Evolutionary conservation across 2,797 vertebrate genomes (phyloP).

Genomic region (Erethizon dorsatum): DNA sequence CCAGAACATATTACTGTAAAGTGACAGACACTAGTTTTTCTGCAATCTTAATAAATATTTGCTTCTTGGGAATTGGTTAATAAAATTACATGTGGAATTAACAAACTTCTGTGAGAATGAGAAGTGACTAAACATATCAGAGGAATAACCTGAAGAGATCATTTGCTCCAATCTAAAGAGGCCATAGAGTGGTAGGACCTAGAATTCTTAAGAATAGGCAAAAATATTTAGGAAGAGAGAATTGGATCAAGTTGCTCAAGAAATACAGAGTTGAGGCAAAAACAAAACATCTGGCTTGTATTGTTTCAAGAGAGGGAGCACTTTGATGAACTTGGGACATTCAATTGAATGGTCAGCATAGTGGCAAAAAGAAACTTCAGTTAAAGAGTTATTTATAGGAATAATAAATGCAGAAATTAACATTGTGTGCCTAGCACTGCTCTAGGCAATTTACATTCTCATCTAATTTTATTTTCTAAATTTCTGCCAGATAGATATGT

Average conservation of each 20-base stretch:
- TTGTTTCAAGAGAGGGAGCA: conserved; percentile 23
- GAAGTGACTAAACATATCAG: not conserved
- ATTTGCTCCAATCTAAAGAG: conserved; percentile 22
- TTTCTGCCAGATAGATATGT: not conserved
- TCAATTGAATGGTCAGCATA: not conserved
- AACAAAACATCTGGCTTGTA: conserved; percentile 25
- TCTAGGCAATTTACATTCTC: not conserved
- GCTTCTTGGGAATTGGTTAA: not conserved
- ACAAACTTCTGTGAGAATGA: not conserved
- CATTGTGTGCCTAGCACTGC: not conserved
- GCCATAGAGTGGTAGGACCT: not conserved
- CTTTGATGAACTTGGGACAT: not conserved
- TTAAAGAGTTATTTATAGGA: conserved; percentile 36
- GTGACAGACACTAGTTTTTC: not conserved
- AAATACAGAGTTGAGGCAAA: conserved; percentile 47
- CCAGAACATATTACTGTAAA: not conserved
- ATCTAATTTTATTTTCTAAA: conserved; percentile 22
- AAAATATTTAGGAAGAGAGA: conserved; percentile 32
- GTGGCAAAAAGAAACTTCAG: conserved; percentile 40
- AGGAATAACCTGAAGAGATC: not conserved
- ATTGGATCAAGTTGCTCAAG: not conserved
- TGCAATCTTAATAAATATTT: conserved; percentile 34
- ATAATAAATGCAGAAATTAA: conserved; percentile 41
- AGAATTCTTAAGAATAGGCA: conserved; percentile 4
- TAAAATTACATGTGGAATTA: not conserved